Conservation (phyloP, 1,140 invertebrate genomes). For the Pomacea maculata region DNA sequence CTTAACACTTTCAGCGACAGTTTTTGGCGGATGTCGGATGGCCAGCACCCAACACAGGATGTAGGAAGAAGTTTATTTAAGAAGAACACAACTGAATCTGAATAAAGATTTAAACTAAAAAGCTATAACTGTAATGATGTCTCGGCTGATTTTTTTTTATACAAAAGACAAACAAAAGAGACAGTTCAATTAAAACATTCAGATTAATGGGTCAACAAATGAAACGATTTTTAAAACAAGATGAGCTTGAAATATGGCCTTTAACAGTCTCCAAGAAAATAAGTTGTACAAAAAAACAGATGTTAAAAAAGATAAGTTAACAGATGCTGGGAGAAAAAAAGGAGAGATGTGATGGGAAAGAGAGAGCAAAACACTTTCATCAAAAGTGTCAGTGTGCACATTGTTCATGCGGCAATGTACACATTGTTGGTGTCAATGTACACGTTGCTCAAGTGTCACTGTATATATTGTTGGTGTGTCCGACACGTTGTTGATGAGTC, state of each 20-base stretch:
- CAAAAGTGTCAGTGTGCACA: no score
- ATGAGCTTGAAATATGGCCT: background rate
- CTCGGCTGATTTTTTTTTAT: no score
- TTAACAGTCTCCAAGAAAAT: background rate
- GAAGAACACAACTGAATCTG: no score
- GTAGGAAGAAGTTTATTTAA: no score
- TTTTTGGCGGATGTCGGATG: no score
- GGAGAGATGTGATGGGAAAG: background rate
- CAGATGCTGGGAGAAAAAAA: background rate
- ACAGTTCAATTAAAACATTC: background rate
- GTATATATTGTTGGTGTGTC: background rate
- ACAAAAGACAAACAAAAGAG: slow-evolving; percentile 1
- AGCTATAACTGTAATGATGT: no score
- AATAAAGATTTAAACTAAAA: no score
- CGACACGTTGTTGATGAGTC: background rate
- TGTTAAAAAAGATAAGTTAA: background rate
- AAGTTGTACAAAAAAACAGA: background rate
- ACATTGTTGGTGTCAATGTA: background rate
- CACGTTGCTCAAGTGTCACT: background rate
- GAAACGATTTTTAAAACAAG: background rate
- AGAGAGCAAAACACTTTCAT: no score
- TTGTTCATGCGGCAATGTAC: no score
- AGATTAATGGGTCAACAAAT: background rate
- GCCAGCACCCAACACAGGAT: no score
- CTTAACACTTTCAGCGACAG: no score